Conservation (phyloP, 2,888 invertebrate species). For the Harpagoxenus sublaevis region DNA sequence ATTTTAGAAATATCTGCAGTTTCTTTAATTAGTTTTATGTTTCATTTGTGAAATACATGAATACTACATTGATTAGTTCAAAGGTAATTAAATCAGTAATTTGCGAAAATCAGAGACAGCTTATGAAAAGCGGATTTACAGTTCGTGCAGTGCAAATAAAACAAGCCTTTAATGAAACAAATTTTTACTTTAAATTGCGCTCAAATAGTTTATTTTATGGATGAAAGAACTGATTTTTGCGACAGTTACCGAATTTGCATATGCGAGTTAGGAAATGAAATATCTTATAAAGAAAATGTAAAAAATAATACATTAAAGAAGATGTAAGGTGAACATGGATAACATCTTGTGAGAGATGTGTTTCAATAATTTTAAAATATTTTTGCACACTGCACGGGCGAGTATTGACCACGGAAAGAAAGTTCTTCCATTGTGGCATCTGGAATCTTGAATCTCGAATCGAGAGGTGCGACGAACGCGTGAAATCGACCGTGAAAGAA, state of each 20-base stretch:
- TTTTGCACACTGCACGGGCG: neutral
- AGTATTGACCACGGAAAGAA: constrained; percentile 52
- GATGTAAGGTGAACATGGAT: neutral
- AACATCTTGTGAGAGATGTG: neutral
- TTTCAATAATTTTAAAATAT: constrained; percentile 32
- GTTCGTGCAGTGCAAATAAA: neutral
- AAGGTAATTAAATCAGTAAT: neutral
- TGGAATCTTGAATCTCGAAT: constrained; percentile 61
- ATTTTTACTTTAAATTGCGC: neutral
- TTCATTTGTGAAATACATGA: neutral
- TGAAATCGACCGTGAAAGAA: constrained; percentile 70
- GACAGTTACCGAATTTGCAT: neutral
- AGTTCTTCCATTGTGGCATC: constrained; percentile 55
- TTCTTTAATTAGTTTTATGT: neutral
- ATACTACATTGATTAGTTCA: neutral
- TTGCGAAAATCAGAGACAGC: neutral
- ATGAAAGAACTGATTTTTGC: neutral
- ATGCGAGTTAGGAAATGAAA: neutral
- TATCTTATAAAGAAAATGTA: neutral
- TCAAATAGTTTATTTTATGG: neutral
- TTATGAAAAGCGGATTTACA: neutral
- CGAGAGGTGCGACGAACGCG: constrained; percentile 59
- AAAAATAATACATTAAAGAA: neutral
- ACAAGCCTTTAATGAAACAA: neutral
- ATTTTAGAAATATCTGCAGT: neutral